Base-by-base conservation (phyloP, 2,888 invertebrate genomes). In the Dasysyrphus tricinctus region DNA sequence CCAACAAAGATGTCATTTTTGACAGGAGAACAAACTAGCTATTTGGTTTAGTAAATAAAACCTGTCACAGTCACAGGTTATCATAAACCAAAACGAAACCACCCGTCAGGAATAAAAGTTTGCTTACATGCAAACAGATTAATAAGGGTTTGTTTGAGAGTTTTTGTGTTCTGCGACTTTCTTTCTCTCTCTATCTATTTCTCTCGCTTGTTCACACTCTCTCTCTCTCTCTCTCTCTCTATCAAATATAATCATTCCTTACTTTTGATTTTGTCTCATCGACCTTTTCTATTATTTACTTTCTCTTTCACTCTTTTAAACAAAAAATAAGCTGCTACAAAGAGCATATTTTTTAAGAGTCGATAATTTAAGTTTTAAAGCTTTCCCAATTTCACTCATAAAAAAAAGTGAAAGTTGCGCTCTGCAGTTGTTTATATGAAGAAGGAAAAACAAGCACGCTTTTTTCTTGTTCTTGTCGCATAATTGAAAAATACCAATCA, bases 381-480 rank as follows among this genome's bases (percentile, higher is more conserved):
- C 79, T 69, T 69, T 24, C 24, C 24, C 3, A 2, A 24, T 24
- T 24, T 79, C 65, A 49, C 49, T 72, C 49, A 44, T 24, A 16
- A 16, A 57, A 77, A 78, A 84, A 78, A 84, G 59, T 80, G 80
- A 84, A 84, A 84, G 84, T 84, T 84, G 59, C 51, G 34, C 57
- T 72, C 72, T 56, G 72, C 56, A n/a, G 59, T 51, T 24, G 42
- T 29, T 54, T 54, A 54, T 54, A 29, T 24, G 19, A 42, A 11
- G 2, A 14, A 4, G 24, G 19, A 69, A 74, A 56, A 54, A 32
- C 42, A 56, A 63, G 56, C 47, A 65, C 61, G 54, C 57, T 69
- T 32, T 32, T 32, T 32, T 32, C 32, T 32, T 32, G 32, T 32
- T 70, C 65, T 42, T 56, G 61, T 81, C 56, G 73, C 74, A 51